phyloP scores from a whole-genome alignment of 1,140 invertebrate species.

The Megathymus violae region DNA sequence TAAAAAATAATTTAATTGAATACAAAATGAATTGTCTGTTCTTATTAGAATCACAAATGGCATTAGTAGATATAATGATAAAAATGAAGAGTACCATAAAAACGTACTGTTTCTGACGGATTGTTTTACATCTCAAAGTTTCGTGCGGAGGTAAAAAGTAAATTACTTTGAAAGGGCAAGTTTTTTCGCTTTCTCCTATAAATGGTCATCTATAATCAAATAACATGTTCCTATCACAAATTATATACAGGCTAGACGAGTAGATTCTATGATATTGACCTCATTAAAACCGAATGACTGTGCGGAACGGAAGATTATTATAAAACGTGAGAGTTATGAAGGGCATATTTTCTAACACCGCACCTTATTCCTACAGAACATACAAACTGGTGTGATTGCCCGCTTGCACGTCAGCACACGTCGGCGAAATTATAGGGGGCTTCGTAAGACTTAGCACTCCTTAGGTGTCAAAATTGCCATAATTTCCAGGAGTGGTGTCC shows the following conservation, averaged over 20 bases:
- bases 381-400: constrained; percentile 47
- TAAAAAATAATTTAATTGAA: no score
- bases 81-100: no score
- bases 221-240: constrained; percentile 58
- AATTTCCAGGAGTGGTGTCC: constrained; percentile 69
- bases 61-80: no score
- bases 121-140: no score
- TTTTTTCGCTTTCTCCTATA: constrained; percentile 19
- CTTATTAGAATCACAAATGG: no score
- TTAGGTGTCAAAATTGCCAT: constrained; percentile 83
- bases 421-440: constrained; percentile 73
- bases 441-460: constrained; percentile 73
- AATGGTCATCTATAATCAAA: constrained; percentile 35
- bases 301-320: constrained; percentile 68
- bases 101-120: no score
- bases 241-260: constrained; percentile 58
- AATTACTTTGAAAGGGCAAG: background rate
- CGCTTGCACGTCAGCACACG: constrained; percentile 56
- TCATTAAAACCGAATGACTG: constrained; percentile 76
- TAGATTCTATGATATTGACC: constrained; percentile 55
- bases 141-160: background rate
- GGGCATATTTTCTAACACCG: constrained; percentile 49
- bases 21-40: no score
- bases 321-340: constrained; percentile 73
- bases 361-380: constrained; percentile 50